A percentile compares a stretch with the other conserved stretches of the same genome.
Evolutionary conservation across 2,113 vertebrate species (phyloP).

Genomic region (Hippocampus comes): DNA sequence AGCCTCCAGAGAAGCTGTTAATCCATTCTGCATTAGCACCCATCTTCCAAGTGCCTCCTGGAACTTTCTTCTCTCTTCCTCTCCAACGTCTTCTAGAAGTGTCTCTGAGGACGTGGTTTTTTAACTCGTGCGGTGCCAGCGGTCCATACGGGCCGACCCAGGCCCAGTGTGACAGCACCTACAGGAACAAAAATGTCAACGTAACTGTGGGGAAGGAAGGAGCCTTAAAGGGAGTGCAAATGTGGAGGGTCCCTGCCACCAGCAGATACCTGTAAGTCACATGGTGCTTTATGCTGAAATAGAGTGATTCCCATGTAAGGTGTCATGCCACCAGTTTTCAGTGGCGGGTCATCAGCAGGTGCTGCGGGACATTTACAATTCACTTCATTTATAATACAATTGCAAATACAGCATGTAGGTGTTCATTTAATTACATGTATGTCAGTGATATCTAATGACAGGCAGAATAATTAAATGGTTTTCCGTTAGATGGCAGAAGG

Average conservation of each 20-base stretch:
- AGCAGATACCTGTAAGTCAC: constrained; percentile 78
- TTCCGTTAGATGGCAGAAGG: too few relatives aligned
- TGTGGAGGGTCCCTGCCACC: constrained; percentile 80
- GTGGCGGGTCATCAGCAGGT: too few relatives aligned
- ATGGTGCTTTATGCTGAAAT: not conserved
- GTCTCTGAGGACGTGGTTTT: constrained; percentile 76
- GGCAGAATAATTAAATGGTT: too few relatives aligned
- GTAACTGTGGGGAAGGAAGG: constrained; percentile 78
- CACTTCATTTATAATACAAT: too few relatives aligned
- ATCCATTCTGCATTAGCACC: not conserved
- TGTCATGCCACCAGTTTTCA: too few relatives aligned
- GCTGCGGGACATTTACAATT: too few relatives aligned
- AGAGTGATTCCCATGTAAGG: not conserved
- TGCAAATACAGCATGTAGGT: too few relatives aligned
- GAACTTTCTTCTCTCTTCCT: not conserved
- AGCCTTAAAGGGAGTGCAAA: constrained; percentile 77
- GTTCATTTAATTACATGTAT: too few relatives aligned
- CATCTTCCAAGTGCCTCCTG: not conserved
- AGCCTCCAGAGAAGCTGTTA: constrained; percentile 5
- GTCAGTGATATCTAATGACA: too few relatives aligned
- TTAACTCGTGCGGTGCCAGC: constrained; percentile 82
- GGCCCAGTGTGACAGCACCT: constrained; percentile 81
- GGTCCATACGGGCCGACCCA: constrained; percentile 81
- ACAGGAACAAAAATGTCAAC: constrained; percentile 76
- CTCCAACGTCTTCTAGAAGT: constrained; percentile 55